Percentiles rank a stretch among this genome's conserved stretches.
phyloP scores from a whole-genome alignment of 2,797 vertebrate genomes.

The Muraenolepis orangiensis region DNA sequence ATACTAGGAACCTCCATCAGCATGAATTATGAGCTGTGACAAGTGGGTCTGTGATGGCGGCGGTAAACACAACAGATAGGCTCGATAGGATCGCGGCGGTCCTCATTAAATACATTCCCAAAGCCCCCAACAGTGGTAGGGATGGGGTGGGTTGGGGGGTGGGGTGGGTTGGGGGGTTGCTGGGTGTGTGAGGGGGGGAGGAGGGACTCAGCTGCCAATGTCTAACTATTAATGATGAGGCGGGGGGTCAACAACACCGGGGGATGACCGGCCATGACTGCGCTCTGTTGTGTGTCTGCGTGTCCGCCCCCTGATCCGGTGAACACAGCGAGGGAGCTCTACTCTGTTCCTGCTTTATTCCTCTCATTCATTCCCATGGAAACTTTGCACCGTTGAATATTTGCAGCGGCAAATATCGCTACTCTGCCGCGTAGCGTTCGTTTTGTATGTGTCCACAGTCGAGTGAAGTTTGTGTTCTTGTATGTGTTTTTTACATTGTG shows the following conservation, averaged over 20 bases:
- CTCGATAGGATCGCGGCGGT: no score
- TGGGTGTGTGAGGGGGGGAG: no score
- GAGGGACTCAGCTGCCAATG: background rate
- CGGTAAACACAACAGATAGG: background rate
- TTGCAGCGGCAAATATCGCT: no score
- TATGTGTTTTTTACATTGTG: background rate
- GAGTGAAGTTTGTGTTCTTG: background rate
- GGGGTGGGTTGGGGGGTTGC: no score
- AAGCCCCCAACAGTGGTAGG: no score
- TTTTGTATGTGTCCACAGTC: no score
- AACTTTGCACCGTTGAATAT: background rate
- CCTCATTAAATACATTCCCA: background rate
- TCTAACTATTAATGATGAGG: background rate
- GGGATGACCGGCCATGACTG: no score
- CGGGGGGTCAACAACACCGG: background rate
- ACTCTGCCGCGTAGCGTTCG: no score
- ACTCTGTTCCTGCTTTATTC: background rate
- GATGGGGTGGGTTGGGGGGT: no score
- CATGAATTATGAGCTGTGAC: background rate
- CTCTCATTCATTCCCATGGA: background rate
- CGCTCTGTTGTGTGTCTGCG: constrained; percentile 4
- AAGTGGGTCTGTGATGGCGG: no score
- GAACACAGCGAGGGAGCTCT: background rate
- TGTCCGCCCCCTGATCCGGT: background rate
- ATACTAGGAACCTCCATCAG: background rate